These are phyloP conservation scores for Charaxes varanes DNA, from an alignment of 1,140 invertebrate species.

Conservation along the genomic window DNA sequence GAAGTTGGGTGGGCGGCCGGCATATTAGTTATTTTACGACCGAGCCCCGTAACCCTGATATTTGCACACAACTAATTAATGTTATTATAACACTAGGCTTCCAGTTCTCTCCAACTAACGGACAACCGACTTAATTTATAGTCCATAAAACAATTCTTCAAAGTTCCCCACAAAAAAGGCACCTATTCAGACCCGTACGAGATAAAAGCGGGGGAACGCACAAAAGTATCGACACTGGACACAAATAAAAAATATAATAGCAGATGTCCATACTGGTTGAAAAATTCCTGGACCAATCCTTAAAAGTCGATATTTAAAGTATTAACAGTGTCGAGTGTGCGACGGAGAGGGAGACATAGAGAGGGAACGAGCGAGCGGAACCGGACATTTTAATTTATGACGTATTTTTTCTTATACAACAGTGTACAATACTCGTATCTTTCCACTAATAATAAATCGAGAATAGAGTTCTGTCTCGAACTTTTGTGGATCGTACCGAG, in stretches of 20 bases:
- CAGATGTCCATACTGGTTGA: constrained; percentile 52
- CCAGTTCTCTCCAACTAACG: constrained; percentile 28
- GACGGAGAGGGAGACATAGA: constrained; percentile 38
- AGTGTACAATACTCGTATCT: constrained; percentile 62
- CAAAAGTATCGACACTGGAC: constrained; percentile 56
- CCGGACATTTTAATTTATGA: constrained; percentile 70
- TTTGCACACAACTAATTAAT: constrained; percentile 35
- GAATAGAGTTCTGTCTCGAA: constrained; percentile 52
- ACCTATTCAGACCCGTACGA: constrained; percentile 54
- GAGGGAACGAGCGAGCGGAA: constrained; percentile 37
- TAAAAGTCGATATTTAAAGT: constrained; percentile 64
- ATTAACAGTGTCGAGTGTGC: constrained; percentile 42
- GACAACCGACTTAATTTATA: constrained; percentile 50
- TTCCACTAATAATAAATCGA: constrained; percentile 63
- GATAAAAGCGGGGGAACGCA: constrained; percentile 61
- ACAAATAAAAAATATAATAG: constrained; percentile 55
- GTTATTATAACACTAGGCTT: constrained; percentile 33
- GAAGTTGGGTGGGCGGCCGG: constrained; percentile 5
- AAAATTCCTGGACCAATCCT: constrained; percentile 50
- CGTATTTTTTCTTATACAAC: constrained; percentile 54
- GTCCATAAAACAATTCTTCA: constrained; percentile 68
- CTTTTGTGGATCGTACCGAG: constrained; percentile 56
- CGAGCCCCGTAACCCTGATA: constrained; percentile 4
- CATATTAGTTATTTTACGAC: constrained; percentile 8
- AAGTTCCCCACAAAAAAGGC: constrained; percentile 59